Base-by-base conservation (phyloP, 2,797 vertebrate species). In the Otus scops region DNA sequence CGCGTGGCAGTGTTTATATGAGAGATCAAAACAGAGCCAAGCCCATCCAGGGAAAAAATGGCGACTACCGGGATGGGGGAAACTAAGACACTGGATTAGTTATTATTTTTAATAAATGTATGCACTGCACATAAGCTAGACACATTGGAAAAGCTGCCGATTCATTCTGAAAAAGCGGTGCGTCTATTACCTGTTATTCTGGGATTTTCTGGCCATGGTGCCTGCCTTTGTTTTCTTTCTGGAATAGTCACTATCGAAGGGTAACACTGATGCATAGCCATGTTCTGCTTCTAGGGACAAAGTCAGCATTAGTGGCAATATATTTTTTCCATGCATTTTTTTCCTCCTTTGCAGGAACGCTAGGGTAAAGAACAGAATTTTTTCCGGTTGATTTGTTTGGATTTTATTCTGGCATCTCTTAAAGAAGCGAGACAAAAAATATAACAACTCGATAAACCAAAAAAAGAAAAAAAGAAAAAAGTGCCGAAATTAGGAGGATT, bases 231-330 rank as follows among this genome's bases (percentile, higher is more conserved):
- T 98, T 98, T 99, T 99, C 98, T 99, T 99, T 98, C 98, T 97
- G 98, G 99, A 98, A 97, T 99, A 99, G 98, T 99, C 99, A 96
- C 98, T 99, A 97, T 98, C 99, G 98, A 98, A 99, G 86, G 99
- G 99, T 98, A 99, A 98, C 97, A 99, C 99, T 92, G 99, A 99
- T 80, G 99, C 99, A 97, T 99, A 99, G 96, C 99, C 99, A 97
- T 99, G 99, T 96, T 99, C 99, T 97, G 99, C 99, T 98, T 99
- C 99, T 99, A 97, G 96, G 92, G 96, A 97, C 96, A 98, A 95
- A 98, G 96, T 95, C 95, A 96, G 94, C 91, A 94, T 94, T 92
- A 96, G 94, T 95, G 93, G 93, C 97, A 95, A 92, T 92, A 95
- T 95, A 96, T 95, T 94, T 96, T 97, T 96, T 94, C 96, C 96